Base-by-base conservation (phyloP, 2,797 vertebrate genomes). In the Coracias cyanogaster region DNA sequence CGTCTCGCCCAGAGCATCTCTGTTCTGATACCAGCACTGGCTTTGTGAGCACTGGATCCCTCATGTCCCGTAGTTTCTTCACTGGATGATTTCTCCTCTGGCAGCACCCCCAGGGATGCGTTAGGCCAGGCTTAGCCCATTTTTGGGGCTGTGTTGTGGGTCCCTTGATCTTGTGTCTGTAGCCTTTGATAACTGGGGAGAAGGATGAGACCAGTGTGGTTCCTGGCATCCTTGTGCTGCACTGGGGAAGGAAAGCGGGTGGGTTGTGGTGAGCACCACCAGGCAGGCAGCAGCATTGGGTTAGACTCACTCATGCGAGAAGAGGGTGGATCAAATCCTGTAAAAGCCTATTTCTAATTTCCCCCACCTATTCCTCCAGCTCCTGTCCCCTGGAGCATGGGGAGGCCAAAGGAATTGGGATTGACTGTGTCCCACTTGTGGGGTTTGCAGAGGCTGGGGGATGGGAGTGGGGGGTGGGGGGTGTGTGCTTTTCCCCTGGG, bases 181-280 rank as follows among this genome's bases (percentile, higher is more conserved):
- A 80, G 46, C 33, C 43, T 77, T 64, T 74, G 45, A 69, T 74
- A 87, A 37, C 13, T 0, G 10, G 41, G 25, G 31, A 85, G 37
- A 78, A 28, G 55, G 49, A 67, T 51, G 0, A 10, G 54, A 43
- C 7, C 0, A 0, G 12, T 45, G 43, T 2, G 5, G 22, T 67
- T 84, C 46, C 70, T 5, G 4, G 66, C 58, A 81, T 54, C 69
- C 51, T 74, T 64, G 52, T 61, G 26, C 22, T 85, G 60, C 33
- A 9, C 15, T 0, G 6, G 35, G 39, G 35, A 70, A 43, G 43
- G 71, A 58, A 77, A 29, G 48, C 0, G 0, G 19, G 28, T 31
- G 9, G 15, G 8, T 25, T 79, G 66, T 48, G 25, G 20, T 41
- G 37, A 85, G 58, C 28, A 72, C 28, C 57, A n/a, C 31, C 24